Conservation (phyloP, 2,113 vertebrate genomes). For the Martes martes region DNA sequence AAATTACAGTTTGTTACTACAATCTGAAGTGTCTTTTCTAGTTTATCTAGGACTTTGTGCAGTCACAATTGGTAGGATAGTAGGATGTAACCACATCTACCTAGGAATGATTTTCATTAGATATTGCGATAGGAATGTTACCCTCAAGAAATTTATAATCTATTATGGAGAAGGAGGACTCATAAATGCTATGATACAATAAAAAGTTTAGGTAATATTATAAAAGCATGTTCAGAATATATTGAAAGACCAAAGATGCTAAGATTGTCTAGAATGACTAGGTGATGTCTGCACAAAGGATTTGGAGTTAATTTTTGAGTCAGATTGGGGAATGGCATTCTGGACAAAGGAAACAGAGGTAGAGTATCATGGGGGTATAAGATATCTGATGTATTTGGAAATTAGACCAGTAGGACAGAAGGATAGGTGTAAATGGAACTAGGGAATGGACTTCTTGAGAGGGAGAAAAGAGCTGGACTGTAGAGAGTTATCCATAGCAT, state of each 20-base stretch:
- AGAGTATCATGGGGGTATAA: neutral
- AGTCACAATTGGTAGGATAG: neutral
- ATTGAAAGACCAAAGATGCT: neutral
- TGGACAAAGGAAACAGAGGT: neutral
- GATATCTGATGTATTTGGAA: neutral
- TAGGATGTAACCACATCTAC: neutral
- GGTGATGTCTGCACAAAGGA: neutral
- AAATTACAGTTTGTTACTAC: neutral
- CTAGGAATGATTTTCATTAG: neutral
- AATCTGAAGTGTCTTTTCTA: neutral
- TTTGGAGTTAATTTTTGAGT: neutral
- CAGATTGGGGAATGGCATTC: neutral
- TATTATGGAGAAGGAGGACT: neutral
- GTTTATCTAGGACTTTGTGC: neutral
- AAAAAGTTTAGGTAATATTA: neutral
- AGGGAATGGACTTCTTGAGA: neutral
- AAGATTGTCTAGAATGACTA: neutral
- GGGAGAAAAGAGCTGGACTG: neutral
- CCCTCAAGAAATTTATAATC: neutral
- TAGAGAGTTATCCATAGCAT: neutral
- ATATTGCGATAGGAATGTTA: neutral
- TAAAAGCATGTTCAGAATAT: neutral
- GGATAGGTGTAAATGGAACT: neutral
- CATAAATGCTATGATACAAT: neutral
- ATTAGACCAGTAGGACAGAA: neutral